Evolutionary conservation across 2,113 vertebrate species (phyloP).

Genomic region (Elephantulus edwardii): DNA sequence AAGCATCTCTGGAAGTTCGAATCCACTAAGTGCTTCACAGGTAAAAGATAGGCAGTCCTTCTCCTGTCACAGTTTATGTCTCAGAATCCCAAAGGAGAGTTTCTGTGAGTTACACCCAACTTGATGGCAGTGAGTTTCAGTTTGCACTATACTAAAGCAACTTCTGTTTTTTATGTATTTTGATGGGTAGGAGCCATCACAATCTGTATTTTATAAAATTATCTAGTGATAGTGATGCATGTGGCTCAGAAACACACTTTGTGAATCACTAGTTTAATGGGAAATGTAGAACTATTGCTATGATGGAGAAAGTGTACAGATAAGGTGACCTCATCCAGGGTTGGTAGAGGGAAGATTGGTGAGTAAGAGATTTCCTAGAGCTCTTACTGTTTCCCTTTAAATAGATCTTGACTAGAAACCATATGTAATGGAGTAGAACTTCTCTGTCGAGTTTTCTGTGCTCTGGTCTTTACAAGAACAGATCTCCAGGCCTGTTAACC

Average conservation of each 20-base stretch:
- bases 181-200: background rate
- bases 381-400: background rate
- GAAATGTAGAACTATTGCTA: background rate
- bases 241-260: background rate
- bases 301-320: background rate
- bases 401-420: background rate
- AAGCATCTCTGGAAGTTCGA: too few species aligned
- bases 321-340: too few species aligned
- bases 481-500: background rate
- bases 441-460: background rate
- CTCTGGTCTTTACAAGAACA: background rate
- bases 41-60: too few species aligned
- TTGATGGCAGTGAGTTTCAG: too few species aligned
- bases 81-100: too few species aligned
- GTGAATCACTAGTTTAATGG: background rate
- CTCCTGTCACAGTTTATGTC: too few species aligned
- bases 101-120: too few species aligned
- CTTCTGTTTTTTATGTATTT: background rate
- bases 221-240: background rate
- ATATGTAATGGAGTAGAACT: background rate
- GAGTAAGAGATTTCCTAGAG: background rate
- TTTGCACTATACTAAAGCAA: too few species aligned
- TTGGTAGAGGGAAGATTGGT: rapidly evolving
- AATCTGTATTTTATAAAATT: background rate
- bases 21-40: too few species aligned